A percentile compares a stretch with the other conserved stretches of the same genome.
phyloP scores from a whole-genome alignment of 2,888 invertebrate genomes.

The Tenthredo distinguenda region DNA sequence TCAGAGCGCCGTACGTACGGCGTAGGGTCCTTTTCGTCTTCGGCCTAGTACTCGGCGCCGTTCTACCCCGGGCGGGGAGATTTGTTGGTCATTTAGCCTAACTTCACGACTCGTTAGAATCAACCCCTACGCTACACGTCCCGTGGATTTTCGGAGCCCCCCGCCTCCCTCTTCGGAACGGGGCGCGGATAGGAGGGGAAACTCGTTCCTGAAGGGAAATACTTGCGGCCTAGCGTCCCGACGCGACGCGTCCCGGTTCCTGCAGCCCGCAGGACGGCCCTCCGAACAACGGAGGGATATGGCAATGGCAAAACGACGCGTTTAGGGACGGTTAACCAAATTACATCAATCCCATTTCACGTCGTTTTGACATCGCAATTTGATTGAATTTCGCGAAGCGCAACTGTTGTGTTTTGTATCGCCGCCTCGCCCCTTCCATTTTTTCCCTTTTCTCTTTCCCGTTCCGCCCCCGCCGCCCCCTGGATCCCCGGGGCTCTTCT shows the following conservation, averaged over 20 bases:
- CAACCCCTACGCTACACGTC: constrained; percentile 61
- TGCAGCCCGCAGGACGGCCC: background rate
- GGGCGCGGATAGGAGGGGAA: no score
- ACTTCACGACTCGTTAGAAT: constrained; percentile 78
- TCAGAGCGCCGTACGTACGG: background rate
- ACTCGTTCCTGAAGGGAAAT: no score
- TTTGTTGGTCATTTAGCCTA: constrained; percentile 76
- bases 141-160: background rate
- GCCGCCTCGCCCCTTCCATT: constrained; percentile 26
- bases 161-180: background rate
- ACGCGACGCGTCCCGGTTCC: background rate
- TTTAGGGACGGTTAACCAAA: constrained; percentile 72
- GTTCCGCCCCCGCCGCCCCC: constrained; percentile 31
- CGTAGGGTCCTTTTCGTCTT: background rate
- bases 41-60: background rate
- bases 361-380: constrained; percentile 77
- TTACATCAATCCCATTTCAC: constrained; percentile 78
- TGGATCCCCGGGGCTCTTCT: constrained; percentile 17
- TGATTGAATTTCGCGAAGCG: constrained; percentile 70
- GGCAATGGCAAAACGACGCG: constrained; percentile 56
- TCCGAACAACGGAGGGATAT: constrained; percentile 6
- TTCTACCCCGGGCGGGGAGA: constrained; percentile 15
- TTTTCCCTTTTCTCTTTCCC: constrained; percentile 50
- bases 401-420: constrained; percentile 74
- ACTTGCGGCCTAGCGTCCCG: background rate